phyloP scores from a whole-genome alignment of 1,140 invertebrate species.

The Euura lappo region DNA sequence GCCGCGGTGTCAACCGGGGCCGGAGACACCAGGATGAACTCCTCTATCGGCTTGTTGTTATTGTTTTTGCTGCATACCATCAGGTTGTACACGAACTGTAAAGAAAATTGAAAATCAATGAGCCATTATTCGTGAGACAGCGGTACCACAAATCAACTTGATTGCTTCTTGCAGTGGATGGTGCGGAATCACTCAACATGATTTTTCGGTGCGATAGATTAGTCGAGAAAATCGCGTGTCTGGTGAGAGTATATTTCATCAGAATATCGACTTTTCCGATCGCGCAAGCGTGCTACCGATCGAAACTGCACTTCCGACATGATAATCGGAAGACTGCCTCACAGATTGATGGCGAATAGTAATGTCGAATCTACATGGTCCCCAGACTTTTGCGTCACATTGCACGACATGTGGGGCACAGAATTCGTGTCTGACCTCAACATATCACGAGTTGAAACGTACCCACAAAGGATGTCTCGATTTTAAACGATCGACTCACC shows the following conservation, averaged over 20 bases:
- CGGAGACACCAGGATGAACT: slow-evolving; percentile 95
- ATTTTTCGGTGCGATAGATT: neutral
- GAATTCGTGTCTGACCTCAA: neutral
- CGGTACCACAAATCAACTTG: no score
- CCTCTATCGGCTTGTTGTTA: slow-evolving; percentile 95
- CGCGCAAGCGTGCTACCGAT: neutral
- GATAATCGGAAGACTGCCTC: no score
- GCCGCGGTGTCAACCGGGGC: slow-evolving; percentile 98
- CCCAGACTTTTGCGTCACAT: neutral
- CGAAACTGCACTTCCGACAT: no score
- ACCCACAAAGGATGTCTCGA: neutral
- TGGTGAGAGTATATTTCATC: slow-evolving; percentile 35
- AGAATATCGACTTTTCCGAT: slow-evolving; percentile 15
- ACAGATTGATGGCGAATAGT: neutral
- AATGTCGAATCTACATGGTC: neutral
- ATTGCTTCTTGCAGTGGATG: no score
- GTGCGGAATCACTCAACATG: neutral
- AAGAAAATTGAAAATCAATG: no score
- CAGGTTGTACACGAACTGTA: slow-evolving; percentile 94
- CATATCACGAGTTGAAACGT: neutral
- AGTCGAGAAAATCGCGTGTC: slow-evolving; percentile 38
- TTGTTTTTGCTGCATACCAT: slow-evolving; percentile 98
- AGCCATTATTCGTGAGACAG: no score
- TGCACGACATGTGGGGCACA: neutral
- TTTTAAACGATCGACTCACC: slow-evolving; percentile 56